Conservation (phyloP, 2,797 vertebrate genomes). For the Lepus oiostolus region DNA sequence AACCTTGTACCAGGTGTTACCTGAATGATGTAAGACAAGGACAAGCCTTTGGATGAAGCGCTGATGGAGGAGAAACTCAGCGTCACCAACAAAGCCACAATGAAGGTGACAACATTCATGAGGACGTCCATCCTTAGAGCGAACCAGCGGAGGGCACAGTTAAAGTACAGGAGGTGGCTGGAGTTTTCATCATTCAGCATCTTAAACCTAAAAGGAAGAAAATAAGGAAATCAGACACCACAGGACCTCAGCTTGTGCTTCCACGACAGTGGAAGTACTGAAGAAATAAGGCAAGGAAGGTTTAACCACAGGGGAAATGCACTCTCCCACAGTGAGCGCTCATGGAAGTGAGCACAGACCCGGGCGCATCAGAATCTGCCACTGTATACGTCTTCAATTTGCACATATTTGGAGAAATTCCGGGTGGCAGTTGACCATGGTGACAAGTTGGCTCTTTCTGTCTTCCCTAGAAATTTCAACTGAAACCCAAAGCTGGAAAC, state of each 20-base stretch:
- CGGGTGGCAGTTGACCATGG: background rate
- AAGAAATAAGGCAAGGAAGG: fast-evolving
- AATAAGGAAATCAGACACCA: background rate
- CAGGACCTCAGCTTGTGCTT: background rate
- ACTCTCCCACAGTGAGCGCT: background rate
- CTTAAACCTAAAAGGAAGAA: slow-evolving; percentile 89
- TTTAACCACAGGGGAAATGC: background rate
- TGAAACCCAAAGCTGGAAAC: background rate
- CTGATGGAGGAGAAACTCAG: slow-evolving; percentile 85
- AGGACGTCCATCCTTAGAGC: slow-evolving; percentile 90
- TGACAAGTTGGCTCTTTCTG: background rate
- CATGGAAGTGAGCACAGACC: background rate
- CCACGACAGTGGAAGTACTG: no score
- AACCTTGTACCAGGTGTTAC: slow-evolving; percentile 77
- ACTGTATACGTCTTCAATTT: background rate
- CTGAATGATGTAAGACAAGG: slow-evolving; percentile 92
- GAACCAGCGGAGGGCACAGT: slow-evolving; percentile 91
- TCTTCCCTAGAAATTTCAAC: slow-evolving; percentile 4
- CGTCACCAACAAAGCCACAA: slow-evolving; percentile 89
- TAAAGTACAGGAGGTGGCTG: slow-evolving; percentile 90
- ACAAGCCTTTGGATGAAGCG: slow-evolving; percentile 90
- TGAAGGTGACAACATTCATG: slow-evolving; percentile 85
- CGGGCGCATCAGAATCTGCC: background rate
- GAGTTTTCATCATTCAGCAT: slow-evolving; percentile 89
- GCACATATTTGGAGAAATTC: background rate